Evolutionary conservation across 2,797 vertebrate genomes (phyloP).

Genomic region (Caiman crocodilus): DNA sequence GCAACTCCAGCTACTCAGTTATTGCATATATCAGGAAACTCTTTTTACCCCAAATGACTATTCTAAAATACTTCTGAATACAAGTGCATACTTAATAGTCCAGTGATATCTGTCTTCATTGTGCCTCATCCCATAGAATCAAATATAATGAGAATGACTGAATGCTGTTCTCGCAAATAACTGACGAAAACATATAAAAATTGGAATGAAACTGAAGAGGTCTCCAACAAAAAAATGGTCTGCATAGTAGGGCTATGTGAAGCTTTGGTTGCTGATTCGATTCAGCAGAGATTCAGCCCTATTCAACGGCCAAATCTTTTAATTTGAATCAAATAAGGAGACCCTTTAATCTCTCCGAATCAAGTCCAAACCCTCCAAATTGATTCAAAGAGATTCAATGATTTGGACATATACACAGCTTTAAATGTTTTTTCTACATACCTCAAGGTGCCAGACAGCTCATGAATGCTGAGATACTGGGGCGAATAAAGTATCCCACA

Average conservation of each 20-base stretch:
- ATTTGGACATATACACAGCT: no score
- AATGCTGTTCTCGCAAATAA: not conserved
- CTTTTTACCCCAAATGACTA: not conserved
- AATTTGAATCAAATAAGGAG: no score
- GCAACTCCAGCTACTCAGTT: not conserved
- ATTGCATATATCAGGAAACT: not conserved
- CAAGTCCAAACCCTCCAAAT: no score
- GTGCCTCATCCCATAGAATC: not conserved
- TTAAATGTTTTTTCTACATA: no score
- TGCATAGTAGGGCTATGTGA: not conserved
- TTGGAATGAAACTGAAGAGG: not conserved
- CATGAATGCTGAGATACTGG: no score
- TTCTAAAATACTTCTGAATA: not conserved
- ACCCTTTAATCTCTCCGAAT: no score
- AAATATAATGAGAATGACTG: not conserved
- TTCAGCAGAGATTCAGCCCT: no score
- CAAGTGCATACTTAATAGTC: not conserved
- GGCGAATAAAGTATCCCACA: no score
- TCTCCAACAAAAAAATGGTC: not conserved
- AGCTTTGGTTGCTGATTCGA: no score
- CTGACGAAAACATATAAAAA: not conserved
- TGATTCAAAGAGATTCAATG: no score
- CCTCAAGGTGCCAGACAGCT: no score
- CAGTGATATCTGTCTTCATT: not conserved
- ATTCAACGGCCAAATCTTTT: no score